Evolutionary conservation across 1,140 invertebrate genomes (phyloP), one percentile per base, ranked within the genome.

Genomic region (Hyles vespertilio): DNA sequence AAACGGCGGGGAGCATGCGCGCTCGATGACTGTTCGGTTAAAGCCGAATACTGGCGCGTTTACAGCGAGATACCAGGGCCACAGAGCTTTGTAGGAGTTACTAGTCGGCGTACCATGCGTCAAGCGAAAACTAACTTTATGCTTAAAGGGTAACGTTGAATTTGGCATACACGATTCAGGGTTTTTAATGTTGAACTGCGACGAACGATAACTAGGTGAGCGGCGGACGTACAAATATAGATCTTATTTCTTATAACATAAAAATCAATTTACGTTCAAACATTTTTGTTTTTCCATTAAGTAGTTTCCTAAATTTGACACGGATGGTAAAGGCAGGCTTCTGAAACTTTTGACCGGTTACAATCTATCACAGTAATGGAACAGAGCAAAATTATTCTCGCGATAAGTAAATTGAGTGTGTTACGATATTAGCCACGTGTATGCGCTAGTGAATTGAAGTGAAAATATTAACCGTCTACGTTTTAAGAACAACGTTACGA

Each of bases 1-100:
- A 69, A 78, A 65, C 78, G 84, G 84, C 79, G 84, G 85, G 83
- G 85, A 72, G 84, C 85, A 85, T 87, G 84, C 84, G 85, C 79
- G 67, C 66, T 87, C 72, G 72, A 73, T 69, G 69, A 67, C 65
- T 72, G 72, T 69, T 81, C 78, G 74, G 72, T 79, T 65, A 69
- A 69, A 79, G 80, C 72, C 84, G 76, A 84, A 88, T 85, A 87
- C 79, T 88, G 85, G 85, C 85, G 85, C 82, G 83, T 84, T 88
- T 75, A 63, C 71, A 70, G 67, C 72, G 70, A 87, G 82, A 85
- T 88, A 88, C 85, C 78, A 88, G 82, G 83, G 75, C 76, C 67
- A 65, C 83, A 88, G 83, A 70, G 70, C 72, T 77, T 59, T 79
- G 82, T 84, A 87, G 84, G 85, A 86, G 85, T 88, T 84, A 48